Percentiles rank a stretch among this genome's conserved stretches.
These are phyloP conservation scores for Melanotaenia pygmaea DNA, from an alignment of 2,797 vertebrate species.

Conservation along the genomic window DNA sequence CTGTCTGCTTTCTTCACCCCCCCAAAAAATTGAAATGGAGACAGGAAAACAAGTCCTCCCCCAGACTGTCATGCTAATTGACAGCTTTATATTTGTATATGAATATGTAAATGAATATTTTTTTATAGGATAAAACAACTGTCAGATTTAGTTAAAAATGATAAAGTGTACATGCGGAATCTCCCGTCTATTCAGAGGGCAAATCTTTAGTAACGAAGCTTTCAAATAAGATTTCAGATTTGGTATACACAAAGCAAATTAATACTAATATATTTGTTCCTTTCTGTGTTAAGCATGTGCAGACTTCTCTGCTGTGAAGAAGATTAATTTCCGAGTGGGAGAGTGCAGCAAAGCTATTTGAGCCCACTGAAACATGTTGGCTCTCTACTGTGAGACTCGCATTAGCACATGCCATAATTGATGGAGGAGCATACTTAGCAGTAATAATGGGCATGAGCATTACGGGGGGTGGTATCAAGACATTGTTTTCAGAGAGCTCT, in stretches of 20 bases:
- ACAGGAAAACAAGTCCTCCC: background rate
- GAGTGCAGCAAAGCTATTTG: conserved; percentile 74
- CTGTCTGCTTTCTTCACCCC: conserved; percentile 41
- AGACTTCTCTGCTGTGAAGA: conserved; percentile 67
- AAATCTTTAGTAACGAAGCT: conserved; percentile 9
- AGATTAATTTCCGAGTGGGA: conserved; percentile 75
- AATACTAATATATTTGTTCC: conserved; percentile 39
- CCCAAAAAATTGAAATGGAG: background rate
- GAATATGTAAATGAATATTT: background rate
- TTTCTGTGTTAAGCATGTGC: conserved; percentile 44
- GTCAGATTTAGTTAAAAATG: background rate
- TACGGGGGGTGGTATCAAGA: conserved; percentile 76
- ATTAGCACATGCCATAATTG: conserved; percentile 81
- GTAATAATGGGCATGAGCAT: conserved; percentile 82
- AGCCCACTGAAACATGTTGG: conserved; percentile 74
- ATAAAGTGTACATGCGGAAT: background rate
- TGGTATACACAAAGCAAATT: conserved; percentile 37
- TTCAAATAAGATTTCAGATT: conserved; percentile 31
- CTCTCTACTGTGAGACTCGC: conserved; percentile 73
- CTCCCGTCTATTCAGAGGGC: background rate
- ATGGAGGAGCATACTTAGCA: conserved; percentile 81
- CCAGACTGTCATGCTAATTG: background rate
- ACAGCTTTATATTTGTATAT: background rate
- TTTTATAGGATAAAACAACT: background rate
- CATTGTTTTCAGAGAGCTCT: conserved; percentile 75